Evolutionary conservation across 2,113 vertebrate genomes (phyloP).

Genomic region (Catharus bicknelli): DNA sequence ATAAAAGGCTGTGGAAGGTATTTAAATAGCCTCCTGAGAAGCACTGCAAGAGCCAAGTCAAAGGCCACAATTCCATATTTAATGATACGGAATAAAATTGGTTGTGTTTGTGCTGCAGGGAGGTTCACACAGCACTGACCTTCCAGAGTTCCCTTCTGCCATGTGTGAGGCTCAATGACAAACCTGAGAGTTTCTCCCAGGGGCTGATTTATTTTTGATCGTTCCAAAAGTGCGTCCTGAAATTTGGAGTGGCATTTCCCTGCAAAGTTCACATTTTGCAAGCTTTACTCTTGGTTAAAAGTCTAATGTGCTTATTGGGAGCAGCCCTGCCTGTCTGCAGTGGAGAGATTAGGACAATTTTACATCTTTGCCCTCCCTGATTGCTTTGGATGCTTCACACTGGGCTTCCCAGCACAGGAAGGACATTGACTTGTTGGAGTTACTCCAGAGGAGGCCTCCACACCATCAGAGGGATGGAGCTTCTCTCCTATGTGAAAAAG

Average conservation of each 20-base stretch:
- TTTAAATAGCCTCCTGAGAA: constrained; percentile 32
- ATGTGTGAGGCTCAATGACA: not conserved
- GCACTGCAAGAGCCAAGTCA: not conserved
- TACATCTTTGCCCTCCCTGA: not conserved
- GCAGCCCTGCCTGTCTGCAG: not conserved
- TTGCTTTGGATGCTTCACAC: not conserved
- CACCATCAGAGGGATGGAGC: not conserved
- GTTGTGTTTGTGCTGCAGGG: not conserved
- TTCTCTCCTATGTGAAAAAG: not conserved
- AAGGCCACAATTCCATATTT: constrained; percentile 6
- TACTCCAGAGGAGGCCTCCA: not conserved
- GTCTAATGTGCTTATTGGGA: not conserved
- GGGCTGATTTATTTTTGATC: not conserved
- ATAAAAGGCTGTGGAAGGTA: constrained; percentile 25
- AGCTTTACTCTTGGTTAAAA: constrained; percentile 2
- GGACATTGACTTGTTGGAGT: not conserved
- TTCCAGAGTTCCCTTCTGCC: constrained; percentile 3
- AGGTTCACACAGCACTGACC: not conserved
- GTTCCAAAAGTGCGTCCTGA: not conserved
- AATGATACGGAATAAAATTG: not conserved
- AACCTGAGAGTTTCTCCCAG: not conserved
- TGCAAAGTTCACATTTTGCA: constrained; percentile 4
- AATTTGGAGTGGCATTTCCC: not conserved
- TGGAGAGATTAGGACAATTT: not conserved
- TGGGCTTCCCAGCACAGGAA: not conserved